phyloP scores from a whole-genome alignment of 1,140 invertebrate species.

The Ectropis grisescens region DNA sequence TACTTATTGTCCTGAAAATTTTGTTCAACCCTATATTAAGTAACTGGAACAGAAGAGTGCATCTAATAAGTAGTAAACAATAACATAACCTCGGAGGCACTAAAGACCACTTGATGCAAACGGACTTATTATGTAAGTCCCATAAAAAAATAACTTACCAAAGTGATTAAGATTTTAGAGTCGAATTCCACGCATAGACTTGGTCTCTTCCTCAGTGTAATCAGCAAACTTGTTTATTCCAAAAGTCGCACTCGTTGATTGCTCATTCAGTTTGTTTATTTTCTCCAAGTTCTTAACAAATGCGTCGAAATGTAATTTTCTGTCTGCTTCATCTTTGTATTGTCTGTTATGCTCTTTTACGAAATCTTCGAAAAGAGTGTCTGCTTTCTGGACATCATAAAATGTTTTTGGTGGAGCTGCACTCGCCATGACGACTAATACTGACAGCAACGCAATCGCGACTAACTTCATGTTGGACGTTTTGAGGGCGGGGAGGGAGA shows the following conservation, averaged over 20 bases:
- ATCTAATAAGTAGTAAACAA: too few species aligned
- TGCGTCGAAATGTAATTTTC: constrained; percentile 20
- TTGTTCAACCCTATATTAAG: too few species aligned
- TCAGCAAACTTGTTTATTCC: constrained; percentile 41
- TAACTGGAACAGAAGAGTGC: too few species aligned
- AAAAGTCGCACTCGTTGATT: constrained; percentile 11
- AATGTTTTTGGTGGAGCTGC: constrained; percentile 5
- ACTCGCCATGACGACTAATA: constrained; percentile 13
- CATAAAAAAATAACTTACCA: too few species aligned
- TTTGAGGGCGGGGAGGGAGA: too few species aligned
- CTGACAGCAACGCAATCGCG: constrained; percentile 9
- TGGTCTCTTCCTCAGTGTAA: constrained; percentile 28
- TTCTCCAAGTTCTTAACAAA: constrained; percentile 25
- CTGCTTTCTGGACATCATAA: constrained; percentile 27
- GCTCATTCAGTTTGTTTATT: constrained; percentile 28
- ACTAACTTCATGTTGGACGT: constrained; percentile 7
- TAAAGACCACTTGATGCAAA: too few species aligned
- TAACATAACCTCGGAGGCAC: too few species aligned
- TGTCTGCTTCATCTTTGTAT: constrained; percentile 34
- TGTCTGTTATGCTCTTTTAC: constrained; percentile 23
- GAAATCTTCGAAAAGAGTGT: constrained; percentile 28
- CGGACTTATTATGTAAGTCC: too few species aligned
- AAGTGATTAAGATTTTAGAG: too few species aligned
- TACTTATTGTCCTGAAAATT: too few species aligned
- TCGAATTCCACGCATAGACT: constrained; percentile 5